Evolutionary conservation across 2,888 invertebrate species (phyloP), one percentile per base, ranked within the genome.

Genomic region (Apodemia mormo): DNA sequence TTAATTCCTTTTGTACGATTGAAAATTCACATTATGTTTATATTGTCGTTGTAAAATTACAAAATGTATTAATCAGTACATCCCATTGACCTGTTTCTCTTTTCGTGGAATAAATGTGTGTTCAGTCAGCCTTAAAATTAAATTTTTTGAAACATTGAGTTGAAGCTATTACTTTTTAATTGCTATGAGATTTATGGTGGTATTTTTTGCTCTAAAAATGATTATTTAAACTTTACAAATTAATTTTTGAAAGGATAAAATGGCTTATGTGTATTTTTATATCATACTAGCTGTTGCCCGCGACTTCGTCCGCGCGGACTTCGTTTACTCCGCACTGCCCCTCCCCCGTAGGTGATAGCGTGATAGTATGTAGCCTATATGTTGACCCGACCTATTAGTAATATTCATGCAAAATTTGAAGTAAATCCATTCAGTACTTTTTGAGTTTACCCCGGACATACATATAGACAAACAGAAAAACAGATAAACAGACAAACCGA

Each of bases 81-180:
- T 52, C 52, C 65, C 49, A 65, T 14, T 65, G 65, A 65, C 64
- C 64, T 45, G 40, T 70, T 71, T 52, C 68, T 37, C 61, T 69
- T 69, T 72, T 69, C 69, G 49, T 56, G 40, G 29, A 58, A 58
- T 52, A 67, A 70, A 71, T 67, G 70, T 70, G 70, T 71, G 71
- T 70, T 68, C 70, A 66, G 66, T 72, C 65, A 66, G 70, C 71
- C 74, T 65, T 74, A 68, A 72, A 74, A 74, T 74, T 71, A 71
- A 74, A 72, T 70, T 71, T 72, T 68, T 68, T 70, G 70, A 67
- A 70, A 70, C 68, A 72, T 58, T 69, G 71, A 68, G 66, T 52
- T 65, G 68, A 68, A 71, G 69, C 72, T 72, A 74, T 74, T 74
- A 70, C 72, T 72, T 74, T 74, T 74, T 72, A 71, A 74, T 74